Percentiles rank a stretch among this genome's conserved stretches.
Evolutionary conservation across 2,888 invertebrate genomes (phyloP).

Genomic region (Plemyria rubiginata): DNA sequence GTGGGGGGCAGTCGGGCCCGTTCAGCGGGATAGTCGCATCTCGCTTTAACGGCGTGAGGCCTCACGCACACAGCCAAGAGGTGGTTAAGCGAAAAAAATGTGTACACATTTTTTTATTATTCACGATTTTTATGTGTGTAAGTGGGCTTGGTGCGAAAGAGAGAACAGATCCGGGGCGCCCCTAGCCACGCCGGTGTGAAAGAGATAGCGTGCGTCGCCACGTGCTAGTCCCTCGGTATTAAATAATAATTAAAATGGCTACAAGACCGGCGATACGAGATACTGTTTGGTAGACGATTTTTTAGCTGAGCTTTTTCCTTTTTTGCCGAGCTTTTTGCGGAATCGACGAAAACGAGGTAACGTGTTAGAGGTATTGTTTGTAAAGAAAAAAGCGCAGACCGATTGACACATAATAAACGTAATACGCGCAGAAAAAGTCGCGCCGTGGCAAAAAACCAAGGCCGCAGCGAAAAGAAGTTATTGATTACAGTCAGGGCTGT

Average conservation of each 20-base stretch:
- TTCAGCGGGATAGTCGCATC: conserved; percentile 62
- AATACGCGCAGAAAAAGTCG: conserved; percentile 82
- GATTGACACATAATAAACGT: conserved; percentile 80
- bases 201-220: conserved; percentile 72
- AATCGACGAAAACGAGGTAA: conserved; percentile 71
- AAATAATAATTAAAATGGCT: conserved; percentile 86
- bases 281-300: conserved; percentile 83
- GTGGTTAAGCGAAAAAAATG: conserved; percentile 85
- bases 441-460: conserved; percentile 83
- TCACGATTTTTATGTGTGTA: conserved; percentile 85
- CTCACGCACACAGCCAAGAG: conserved; percentile 72
- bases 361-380: conserved; percentile 52
- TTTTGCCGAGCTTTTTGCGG: conserved; percentile 79
- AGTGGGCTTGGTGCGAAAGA: conserved; percentile 78
- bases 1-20: conserved; percentile 68
- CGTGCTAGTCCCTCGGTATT: conserved; percentile 84
- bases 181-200: conserved; percentile 50
- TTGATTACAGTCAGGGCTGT: conserved; percentile 83
- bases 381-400: conserved; percentile 61
- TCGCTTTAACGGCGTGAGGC: conserved; percentile 74
- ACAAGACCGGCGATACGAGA: conserved; percentile 81
- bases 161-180: conserved; percentile 57
- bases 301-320: conserved; percentile 81
- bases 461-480: conserved; percentile 84
- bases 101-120: conserved; percentile 85